phyloP scores from a whole-genome alignment of 2,888 invertebrate genomes.

The Sylvicola cinctus region DNA sequence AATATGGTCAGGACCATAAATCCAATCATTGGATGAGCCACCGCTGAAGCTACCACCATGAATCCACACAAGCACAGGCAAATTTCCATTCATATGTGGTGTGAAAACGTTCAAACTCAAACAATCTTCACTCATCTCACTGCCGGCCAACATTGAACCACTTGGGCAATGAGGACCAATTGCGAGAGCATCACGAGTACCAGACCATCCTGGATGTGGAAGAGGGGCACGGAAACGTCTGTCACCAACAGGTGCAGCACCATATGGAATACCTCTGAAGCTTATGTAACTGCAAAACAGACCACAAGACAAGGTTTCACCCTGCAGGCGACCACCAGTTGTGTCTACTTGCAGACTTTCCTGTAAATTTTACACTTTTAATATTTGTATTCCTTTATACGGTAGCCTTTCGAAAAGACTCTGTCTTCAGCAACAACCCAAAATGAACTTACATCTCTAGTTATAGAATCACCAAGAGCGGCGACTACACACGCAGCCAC shows the following conservation, averaged over 20 bases:
- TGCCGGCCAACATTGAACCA: slow-evolving; percentile 1
- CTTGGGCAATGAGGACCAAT: slow-evolving; percentile 4
- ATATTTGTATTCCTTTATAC: too few species aligned
- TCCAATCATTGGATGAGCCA: slow-evolving; percentile 5
- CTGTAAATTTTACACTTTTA: too few species aligned
- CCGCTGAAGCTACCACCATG: slow-evolving; percentile 7
- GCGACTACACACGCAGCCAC: background rate
- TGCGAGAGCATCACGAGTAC: slow-evolving; percentile 5
- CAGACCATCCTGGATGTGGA: slow-evolving; percentile 6
- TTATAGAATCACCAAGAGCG: background rate
- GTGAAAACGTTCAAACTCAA: slow-evolving; percentile 8
- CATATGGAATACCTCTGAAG: slow-evolving; percentile 8
- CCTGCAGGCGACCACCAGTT: slow-evolving; percentile 4
- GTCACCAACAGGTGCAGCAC: slow-evolving; percentile 6
- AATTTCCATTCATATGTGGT: slow-evolving; percentile 2
- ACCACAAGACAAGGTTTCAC: slow-evolving; percentile 1
- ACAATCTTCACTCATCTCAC: slow-evolving; percentile 7
- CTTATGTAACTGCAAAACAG: slow-evolving; percentile 4
- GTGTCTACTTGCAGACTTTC: slow-evolving; percentile 4
- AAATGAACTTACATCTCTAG: background rate
- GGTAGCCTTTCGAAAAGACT: too few species aligned
- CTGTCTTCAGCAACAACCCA: too few species aligned
- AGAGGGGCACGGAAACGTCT: slow-evolving; percentile 6
- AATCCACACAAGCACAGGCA: slow-evolving; percentile 7
- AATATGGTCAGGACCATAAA: slow-evolving; percentile 8